Conservation (phyloP, 1,140 invertebrate genomes). For the Caenorhabditis briggsae region DNA sequence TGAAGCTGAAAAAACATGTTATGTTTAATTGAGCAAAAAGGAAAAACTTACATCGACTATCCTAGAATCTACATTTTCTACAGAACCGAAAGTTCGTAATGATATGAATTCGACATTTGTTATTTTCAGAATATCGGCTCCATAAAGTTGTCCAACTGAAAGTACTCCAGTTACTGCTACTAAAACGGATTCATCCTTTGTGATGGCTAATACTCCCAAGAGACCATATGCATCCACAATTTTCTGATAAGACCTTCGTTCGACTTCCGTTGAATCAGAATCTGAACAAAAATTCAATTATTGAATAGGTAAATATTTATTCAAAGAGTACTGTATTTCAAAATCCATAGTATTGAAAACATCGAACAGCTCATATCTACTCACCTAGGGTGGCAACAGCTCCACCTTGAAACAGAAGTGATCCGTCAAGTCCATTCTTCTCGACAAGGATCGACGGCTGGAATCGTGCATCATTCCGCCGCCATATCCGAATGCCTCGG, state of each 20-base stretch:
- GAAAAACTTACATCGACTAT: conserved; percentile 71
- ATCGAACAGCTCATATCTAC: neutral
- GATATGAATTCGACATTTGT: conserved; percentile 74
- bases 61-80: conserved; percentile 69
- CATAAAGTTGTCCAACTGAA: conserved; percentile 76
- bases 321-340: too few relatives aligned
- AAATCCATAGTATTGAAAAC: too few relatives aligned
- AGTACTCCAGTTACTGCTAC: conserved; percentile 73
- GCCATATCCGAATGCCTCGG: conserved; percentile 72
- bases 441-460: conserved; percentile 68
- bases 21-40: neutral
- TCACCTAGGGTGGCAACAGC: conserved; percentile 64
- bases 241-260: conserved; percentile 72
- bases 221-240: conserved; percentile 75
- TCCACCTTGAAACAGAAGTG: conserved; percentile 71
- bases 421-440: conserved; percentile 61
- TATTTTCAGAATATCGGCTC: conserved; percentile 71
- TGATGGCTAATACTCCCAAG: conserved; percentile 72
- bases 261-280: conserved; percentile 57
- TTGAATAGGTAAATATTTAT: neutral
- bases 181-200: conserved; percentile 70
- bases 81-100: conserved; percentile 59
- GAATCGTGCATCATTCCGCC: conserved; percentile 58
- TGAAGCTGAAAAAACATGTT: conserved; percentile 69
- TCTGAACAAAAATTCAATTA: conserved; percentile 14